Base-by-base conservation (phyloP, 2,888 invertebrate genomes). In the Bombylius major region DNA sequence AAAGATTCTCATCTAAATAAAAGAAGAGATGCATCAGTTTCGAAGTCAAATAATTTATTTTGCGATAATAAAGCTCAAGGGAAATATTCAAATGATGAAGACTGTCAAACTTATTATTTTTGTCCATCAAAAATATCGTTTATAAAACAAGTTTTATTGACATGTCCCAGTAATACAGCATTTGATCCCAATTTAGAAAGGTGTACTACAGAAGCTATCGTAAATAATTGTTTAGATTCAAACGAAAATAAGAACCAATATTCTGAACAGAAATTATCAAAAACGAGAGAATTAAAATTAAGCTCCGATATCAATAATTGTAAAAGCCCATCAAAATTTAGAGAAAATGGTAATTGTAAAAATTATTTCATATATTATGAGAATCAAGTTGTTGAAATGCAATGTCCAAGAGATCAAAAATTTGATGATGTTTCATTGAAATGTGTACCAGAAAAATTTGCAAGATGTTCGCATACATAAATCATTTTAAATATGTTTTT, bases 341-440 rank as follows among this genome's bases (percentile, higher is more conserved):
- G 63, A 4, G 61, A 62, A 23, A 45, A 55, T 5, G 55, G 55
- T 9, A 57, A 61, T 49, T 64, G 62, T 33, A 51, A 58, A 42
- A 56, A 55, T 13, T 64, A 62, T 51, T 63, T 59, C 45, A 47
- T 63, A 1, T 63, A 63, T 51, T 61, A 56, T 33, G 55, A 58
- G 32, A 61, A 62, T 36, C 58, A 62, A 47, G 58, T 60, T 8
- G 57, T 61, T 32, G 59, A 59, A 49, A 62, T 63, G 50, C 62
- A 59, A 51, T 64, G 64, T 58, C 63, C 63, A 2, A 56, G 58
- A 45, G 61, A 59, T 39, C 62, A 62, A 52, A 62, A 61, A 39
- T 62, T 62, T 53, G 63, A 63, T 52, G 61, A 63, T 50, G 50
- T 51, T 31, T 46, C 59, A 5, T 44, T 61, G 12, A 59, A 63